Base-by-base conservation (phyloP, 2,797 vertebrate species). In the Cuniculus paca region DNA sequence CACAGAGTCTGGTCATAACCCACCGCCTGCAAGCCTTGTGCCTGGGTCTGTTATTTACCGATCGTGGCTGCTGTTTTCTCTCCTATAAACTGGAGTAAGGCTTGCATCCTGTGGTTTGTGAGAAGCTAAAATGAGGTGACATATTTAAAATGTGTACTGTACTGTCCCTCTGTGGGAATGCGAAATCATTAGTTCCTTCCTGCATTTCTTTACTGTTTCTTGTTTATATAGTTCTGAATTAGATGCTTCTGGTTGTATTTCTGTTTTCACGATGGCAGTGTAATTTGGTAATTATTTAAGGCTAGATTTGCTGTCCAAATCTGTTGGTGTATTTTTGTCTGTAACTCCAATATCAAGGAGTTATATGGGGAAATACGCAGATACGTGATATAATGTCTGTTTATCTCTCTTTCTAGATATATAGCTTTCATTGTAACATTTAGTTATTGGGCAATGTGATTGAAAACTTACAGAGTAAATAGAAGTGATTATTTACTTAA, bases 1-100 rank as follows among this genome's bases (percentile, higher is more conserved):
- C 6, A 0, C 65, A 39, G n/a, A n/a, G 16, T 6, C 68, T 6
- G 1, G 14, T 3, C 63, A 26, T 10, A 42, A 22, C 28, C 22
- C 16, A 0, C n/a, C 5, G 1, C 10, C 52, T 24, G 2, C 39
- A 16, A 2, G n/a, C 72, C 24, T 13, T 42, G 65, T 34, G 31
- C 20, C 54, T 39, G 4, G 42, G 31, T 6, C 78, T n/a, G 0
- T n/a, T 74, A 26, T 16, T 0, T 3, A 13, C 26, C 19, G 58
- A 17, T 75, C 65, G 91, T 72, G 17, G 0, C 7, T 2, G 6
- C 28, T 2, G 0, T 58, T 58, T 39, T 48, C n/a, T 45, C 14
- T 81, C 31, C 75, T 0, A 2, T 45, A 22, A 31, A 60, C 52
- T 36, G 89, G 45, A 83, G 19, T 28, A 13, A 6, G 28, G 63